Evolutionary conservation across 92 coral and sea anemone species (phyloP).

Genomic region (Siderastrea radians): DNA sequence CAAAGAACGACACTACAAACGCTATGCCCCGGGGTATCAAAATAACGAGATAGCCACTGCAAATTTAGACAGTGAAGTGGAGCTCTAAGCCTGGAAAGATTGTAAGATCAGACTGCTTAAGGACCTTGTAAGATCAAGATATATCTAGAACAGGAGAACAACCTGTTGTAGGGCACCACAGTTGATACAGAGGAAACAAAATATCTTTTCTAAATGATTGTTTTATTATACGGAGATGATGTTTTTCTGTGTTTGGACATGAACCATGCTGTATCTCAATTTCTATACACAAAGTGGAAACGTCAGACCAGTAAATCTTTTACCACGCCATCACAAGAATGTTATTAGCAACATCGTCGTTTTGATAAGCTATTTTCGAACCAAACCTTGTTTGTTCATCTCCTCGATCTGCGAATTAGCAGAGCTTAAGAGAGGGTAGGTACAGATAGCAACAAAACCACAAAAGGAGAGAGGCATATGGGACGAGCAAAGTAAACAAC

Average conservation of each 20-base stretch:
- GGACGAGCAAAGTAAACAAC: constrained; percentile 74
- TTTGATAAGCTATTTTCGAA: constrained; percentile 27
- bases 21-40: constrained; percentile 31
- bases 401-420: constrained; percentile 20
- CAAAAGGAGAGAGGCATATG: constrained; percentile 75
- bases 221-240: not conserved
- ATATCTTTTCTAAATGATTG: not conserved
- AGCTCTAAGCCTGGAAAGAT: not conserved
- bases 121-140: no score
- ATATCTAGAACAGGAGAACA: no score
- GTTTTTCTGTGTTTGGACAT: not conserved
- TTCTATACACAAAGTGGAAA: not conserved
- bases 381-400: constrained; percentile 7
- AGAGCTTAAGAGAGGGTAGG: constrained; percentile 15
- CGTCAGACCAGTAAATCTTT: not conserved
- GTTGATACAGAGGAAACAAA: not conserved
- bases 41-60: constrained; percentile 10
- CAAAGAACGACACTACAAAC: constrained; percentile 10
- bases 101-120: not conserved
- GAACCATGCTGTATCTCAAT: not conserved
- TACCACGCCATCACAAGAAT: not conserved
- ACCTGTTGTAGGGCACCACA: not conserved
- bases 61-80: not conserved
- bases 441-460: constrained; percentile 46
- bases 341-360: not conserved